These are phyloP conservation scores for Lumbricus terrestris DNA, from an alignment of 2,888 invertebrate genomes.

Conservation along the genomic window DNA sequence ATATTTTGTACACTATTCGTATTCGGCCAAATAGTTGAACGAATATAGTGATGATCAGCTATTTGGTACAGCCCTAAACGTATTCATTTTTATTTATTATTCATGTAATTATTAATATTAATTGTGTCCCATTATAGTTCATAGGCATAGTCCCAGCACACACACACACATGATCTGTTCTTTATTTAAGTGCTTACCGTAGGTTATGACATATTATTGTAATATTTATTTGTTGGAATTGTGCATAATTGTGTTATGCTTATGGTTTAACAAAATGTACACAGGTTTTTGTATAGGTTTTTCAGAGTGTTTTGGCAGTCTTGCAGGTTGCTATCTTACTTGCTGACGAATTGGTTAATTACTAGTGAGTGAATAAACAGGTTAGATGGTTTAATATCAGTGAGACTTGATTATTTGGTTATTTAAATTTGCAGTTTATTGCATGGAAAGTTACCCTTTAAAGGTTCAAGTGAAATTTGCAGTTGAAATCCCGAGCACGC, in stretches of 20 bases:
- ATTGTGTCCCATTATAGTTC: neutral
- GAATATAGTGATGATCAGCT: no score
- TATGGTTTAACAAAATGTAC: neutral
- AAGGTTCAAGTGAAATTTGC: neutral
- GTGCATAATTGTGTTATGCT: neutral
- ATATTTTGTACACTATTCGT: no score
- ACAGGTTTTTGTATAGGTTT: neutral
- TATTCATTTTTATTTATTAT: neutral
- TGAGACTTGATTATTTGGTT: neutral
- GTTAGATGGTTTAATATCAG: neutral
- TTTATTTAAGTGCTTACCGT: neutral
- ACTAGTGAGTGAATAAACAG: neutral
- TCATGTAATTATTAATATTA: neutral
- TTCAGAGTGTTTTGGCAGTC: neutral
- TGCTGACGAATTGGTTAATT: neutral
- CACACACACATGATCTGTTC: neutral
- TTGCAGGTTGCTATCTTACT: neutral
- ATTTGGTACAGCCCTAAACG: no score
- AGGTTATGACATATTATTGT: neutral
- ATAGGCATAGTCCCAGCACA: constrained; percentile 3
- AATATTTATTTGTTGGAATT: neutral
- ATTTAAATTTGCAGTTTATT: neutral
- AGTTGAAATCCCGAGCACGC: neutral
- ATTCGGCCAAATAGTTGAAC: no score
- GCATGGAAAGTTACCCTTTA: no score